A percentile compares a stretch with the other conserved stretches of the same genome.
These are phyloP conservation scores for Drosophila kurseongensis DNA, from an alignment of 1,140 invertebrate species.

Conservation along the genomic window DNA sequence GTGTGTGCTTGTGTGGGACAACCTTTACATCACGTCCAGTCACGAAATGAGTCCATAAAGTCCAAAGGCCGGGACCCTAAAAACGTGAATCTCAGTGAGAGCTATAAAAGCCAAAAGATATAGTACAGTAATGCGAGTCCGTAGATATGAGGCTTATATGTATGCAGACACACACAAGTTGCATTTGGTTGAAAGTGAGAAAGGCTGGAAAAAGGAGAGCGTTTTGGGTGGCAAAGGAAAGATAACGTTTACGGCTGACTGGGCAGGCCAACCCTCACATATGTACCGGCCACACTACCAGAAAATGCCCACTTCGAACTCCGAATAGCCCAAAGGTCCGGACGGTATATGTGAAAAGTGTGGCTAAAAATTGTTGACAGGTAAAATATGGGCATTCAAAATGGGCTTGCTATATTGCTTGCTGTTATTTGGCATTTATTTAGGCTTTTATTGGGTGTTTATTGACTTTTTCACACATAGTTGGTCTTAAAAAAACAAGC, in stretches of 20 bases:
- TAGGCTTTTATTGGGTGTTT: slow-evolving; percentile 5
- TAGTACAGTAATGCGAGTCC: slow-evolving; percentile 35
- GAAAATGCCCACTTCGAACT: slow-evolving; percentile 12
- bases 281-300: slow-evolving; percentile 22
- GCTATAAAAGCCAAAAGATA: slow-evolving; percentile 67
- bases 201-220: slow-evolving; percentile 30
- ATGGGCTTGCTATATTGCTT: background rate
- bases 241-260: slow-evolving; percentile 79
- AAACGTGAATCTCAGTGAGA: slow-evolving; percentile 72
- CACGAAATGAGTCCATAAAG: slow-evolving; percentile 72
- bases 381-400: slow-evolving; percentile 10
- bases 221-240: background rate
- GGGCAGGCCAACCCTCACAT: slow-evolving; percentile 38
- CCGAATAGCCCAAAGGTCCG: background rate
- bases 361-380: slow-evolving; percentile 4
- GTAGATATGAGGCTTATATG: slow-evolving; percentile 37
- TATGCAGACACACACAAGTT: slow-evolving; percentile 8
- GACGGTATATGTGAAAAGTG: background rate
- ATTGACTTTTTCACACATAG: slow-evolving; percentile 4
- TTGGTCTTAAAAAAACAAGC: background rate
- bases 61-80: slow-evolving; percentile 59
- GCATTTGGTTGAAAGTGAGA: slow-evolving; percentile 50
- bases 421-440: slow-evolving; percentile 16
- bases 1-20: slow-evolving; percentile 11
- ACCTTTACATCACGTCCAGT: slow-evolving; percentile 73